Evolutionary conservation across 1,140 invertebrate species (phyloP).

Genomic region (Drosophila arawakana): DNA sequence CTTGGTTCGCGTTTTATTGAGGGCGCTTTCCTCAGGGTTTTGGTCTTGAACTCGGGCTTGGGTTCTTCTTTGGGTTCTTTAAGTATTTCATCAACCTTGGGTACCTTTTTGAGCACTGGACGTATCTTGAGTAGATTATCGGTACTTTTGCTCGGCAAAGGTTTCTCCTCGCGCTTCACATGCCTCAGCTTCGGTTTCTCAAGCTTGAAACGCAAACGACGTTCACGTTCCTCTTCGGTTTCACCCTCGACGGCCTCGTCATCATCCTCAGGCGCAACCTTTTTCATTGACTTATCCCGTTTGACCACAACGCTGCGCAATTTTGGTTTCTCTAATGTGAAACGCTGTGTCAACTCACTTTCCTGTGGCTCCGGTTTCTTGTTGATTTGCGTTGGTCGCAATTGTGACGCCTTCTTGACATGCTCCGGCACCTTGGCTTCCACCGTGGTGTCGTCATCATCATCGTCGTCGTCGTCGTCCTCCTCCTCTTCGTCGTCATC

Average conservation of each 20-base stretch:
- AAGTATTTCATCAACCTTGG: slow-evolving; percentile 79
- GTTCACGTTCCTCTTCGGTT: slow-evolving; percentile 78
- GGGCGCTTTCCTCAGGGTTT: slow-evolving; percentile 78
- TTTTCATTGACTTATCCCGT: slow-evolving; percentile 79
- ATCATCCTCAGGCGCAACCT: slow-evolving; percentile 73
- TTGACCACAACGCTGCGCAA: slow-evolving; percentile 78
- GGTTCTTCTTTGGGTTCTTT: slow-evolving; percentile 83
- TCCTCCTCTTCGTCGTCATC: slow-evolving; percentile 64
- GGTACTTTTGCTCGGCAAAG: slow-evolving; percentile 78
- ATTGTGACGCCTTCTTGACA: slow-evolving; percentile 67
- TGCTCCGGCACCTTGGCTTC: slow-evolving; percentile 74
- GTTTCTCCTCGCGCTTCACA: slow-evolving; percentile 81
- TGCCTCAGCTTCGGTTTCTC: slow-evolving; percentile 80
- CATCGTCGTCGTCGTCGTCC: slow-evolving; percentile 59
- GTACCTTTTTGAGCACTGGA: slow-evolving; percentile 80
- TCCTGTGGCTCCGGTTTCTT: slow-evolving; percentile 61
- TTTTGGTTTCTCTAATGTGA: slow-evolving; percentile 81
- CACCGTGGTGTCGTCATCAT: slow-evolving; percentile 56
- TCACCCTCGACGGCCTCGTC: slow-evolving; percentile 79
- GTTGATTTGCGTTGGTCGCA: slow-evolving; percentile 70
- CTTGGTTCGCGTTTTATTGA: slow-evolving; percentile 78
- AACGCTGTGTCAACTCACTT: slow-evolving; percentile 82
- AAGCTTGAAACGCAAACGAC: slow-evolving; percentile 73
- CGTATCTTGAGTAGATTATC: slow-evolving; percentile 77
- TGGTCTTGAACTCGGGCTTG: slow-evolving; percentile 83